Base-by-base conservation (phyloP, 2,113 vertebrate species). In the Eudyptes chrysolophus region DNA sequence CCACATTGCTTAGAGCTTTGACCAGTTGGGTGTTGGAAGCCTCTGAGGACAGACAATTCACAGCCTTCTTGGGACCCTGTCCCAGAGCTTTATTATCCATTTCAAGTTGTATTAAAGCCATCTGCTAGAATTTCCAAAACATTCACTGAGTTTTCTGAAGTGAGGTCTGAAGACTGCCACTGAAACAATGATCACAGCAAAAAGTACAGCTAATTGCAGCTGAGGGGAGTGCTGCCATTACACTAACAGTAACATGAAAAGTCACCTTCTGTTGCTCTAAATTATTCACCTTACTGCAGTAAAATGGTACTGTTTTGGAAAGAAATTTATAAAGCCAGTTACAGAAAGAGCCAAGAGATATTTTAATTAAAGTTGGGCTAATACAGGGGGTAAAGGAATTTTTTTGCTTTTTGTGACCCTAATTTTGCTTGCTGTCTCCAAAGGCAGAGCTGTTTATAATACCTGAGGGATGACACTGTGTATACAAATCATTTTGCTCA, bases 151-250 rank as follows among this genome's bases (percentile, higher is more conserved):
- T 48, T 61, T 72, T 79, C 42, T 61, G 57, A 66, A 76, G 66
- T 7, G 8, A 88, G 44, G 54, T 77, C 30, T 87, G 69, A 95
- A 64, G 76, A 34, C 8, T 79, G 83, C 30, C 36, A 54, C 54
- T 40, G 69, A 74, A 84, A 78, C 42, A 91, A 89, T 75, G 82
- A 84, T 11, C 87, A 36, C 74, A 82, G 87, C 46, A 83, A 62
- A 72, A 62, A 84, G 54, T 3, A 81, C 68, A 80, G 86, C 51
- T 90, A 92, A 86, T 84, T 94, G 72, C 51, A 90, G 72, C 88
- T 66, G 32, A 90, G 34, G 66, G 52, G 57, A 88, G 72, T 75
- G 87, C 66, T 90, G 88, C 42, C 82, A 61, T 78, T 54, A 78
- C 25, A 22, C 13, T 32, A 89, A 79, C 0, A 0, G 76, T 17